Percentiles rank a stretch among this genome's conserved stretches.
These are phyloP conservation scores for Megathymus violae DNA, from an alignment of 1,140 invertebrate genomes.

Conservation along the genomic window DNA sequence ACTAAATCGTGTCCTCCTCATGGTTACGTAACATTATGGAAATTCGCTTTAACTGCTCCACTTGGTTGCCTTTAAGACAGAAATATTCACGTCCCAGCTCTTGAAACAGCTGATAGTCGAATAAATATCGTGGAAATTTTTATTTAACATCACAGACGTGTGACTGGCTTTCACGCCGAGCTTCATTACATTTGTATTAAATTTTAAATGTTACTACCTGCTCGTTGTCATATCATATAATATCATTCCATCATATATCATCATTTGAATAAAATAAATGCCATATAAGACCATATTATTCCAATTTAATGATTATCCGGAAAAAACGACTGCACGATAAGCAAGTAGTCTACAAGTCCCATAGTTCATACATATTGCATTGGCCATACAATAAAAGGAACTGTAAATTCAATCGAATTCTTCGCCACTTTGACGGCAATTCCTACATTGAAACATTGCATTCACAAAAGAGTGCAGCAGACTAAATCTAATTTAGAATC, in stretches of 20 bases:
- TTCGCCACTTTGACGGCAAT: conserved; percentile 64
- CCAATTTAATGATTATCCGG: neutral
- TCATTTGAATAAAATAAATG: no score
- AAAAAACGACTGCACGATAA: conserved; percentile 48
- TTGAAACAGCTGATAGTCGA: conserved; percentile 31
- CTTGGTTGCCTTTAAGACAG: conserved; percentile 9
- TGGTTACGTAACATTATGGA: conserved; percentile 37
- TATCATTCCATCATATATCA: no score
- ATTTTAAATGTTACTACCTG: conserved; percentile 14
- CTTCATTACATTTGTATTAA: conserved; percentile 24
- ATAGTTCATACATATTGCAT: conserved; percentile 27
- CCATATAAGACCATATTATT: neutral
- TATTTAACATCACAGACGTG: conserved; percentile 26
- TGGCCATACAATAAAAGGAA: conserved; percentile 58
- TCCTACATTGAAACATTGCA: conserved; percentile 64
- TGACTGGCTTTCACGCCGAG: conserved; percentile 22
- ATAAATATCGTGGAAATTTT: conserved; percentile 37
- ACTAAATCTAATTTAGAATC: conserved; percentile 70
- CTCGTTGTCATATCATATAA: no score
- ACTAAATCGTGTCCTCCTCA: conserved; percentile 40
- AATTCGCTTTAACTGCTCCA: conserved; percentile 37
- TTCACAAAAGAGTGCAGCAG: conserved; percentile 58
- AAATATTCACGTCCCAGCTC: conserved; percentile 21
- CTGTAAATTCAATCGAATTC: conserved; percentile 70
- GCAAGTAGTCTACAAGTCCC: conserved; percentile 43